Conservation (phyloP, 1,140 invertebrate genomes). For the Pinna nobilis region DNA sequence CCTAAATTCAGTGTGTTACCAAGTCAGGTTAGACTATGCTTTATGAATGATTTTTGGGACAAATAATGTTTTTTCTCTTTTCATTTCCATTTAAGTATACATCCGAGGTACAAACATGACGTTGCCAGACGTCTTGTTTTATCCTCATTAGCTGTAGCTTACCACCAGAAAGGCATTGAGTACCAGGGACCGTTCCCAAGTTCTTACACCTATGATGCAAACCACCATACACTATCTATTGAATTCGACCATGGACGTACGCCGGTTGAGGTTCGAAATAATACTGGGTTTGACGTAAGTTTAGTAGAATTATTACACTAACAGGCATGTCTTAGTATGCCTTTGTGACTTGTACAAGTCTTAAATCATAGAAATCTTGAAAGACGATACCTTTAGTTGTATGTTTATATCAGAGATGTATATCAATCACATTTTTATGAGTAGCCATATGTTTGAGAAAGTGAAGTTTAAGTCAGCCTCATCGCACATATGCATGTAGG, state of each 20-base stretch:
- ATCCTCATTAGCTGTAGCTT: conserved; percentile 59
- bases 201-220: conserved; percentile 5
- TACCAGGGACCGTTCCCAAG: conserved; percentile 56
- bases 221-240: conserved; percentile 16
- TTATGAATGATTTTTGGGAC: background rate
- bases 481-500: no score
- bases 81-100: conserved; percentile 47
- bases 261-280: conserved; percentile 46
- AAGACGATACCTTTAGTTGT: conserved; percentile 29
- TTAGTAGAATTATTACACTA: background rate
- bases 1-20: no score
- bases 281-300: conserved; percentile 57
- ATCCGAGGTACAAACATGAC: conserved; percentile 65
- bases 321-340: no score
- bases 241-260: conserved; percentile 44
- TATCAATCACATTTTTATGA: no score
- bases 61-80: background rate
- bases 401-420: conserved; percentile 35
- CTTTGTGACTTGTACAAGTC: conserved; percentile 2
- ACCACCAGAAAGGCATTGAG: conserved; percentile 43
- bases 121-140: conserved; percentile 55
- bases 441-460: no score
- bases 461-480: no score
- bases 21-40: no score
- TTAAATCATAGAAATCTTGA: background rate